Evolutionary conservation across 2,888 invertebrate species (phyloP), one percentile per base, ranked within the genome.

Genomic region (Kuschelorhynchus macadamiae): DNA sequence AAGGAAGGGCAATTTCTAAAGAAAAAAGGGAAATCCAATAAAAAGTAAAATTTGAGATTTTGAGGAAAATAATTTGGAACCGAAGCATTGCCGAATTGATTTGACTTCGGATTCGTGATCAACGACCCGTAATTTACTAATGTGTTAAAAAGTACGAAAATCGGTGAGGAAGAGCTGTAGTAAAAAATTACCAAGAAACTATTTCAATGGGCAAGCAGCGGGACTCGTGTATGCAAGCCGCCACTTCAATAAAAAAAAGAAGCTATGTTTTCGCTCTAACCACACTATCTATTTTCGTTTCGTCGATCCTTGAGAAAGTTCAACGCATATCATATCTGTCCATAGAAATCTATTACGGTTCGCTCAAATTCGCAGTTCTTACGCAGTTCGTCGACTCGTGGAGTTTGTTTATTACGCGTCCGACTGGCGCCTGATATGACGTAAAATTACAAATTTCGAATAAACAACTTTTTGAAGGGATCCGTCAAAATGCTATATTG

Each of bases 361-460:
- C 4, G 36, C 36, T 36, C 11, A 36, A 36, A 36, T 36, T 36
- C 36, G 9, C 36, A 36, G 36, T 33, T 52, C 42, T 61, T 61
- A 33, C 61, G 42, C 16, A 41, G 49, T 49, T 39, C 41, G 17
- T 39, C 39, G 36, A 12, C 41, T 39, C 50, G 21, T 17, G n/a
- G 36, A 39, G 21, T 52, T 55, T 55, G 55, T 55, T 55, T 55
- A 55, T 42, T 17, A 2, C 41, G 50, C 41, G 41, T 42, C 16
- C 61, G 53, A 21, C 52, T 65, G 64, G 57, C 56, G 64, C 57
- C 49, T 20, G 21, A n/a, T 41, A 32, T 60, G 60, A 60, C 50
- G 60, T 60, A 60, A 60, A 60, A 18, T 55, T 55, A 7, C 36
- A 36, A 18, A 12, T 7, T 50, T 50, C 12, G 11, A 50, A 11